A percentile compares a stretch with the other conserved stretches of the same genome.
These are phyloP conservation scores for Stichodactyla helianthus DNA, from an alignment of 64 coral and sea anemone species.

Conservation along the genomic window DNA sequence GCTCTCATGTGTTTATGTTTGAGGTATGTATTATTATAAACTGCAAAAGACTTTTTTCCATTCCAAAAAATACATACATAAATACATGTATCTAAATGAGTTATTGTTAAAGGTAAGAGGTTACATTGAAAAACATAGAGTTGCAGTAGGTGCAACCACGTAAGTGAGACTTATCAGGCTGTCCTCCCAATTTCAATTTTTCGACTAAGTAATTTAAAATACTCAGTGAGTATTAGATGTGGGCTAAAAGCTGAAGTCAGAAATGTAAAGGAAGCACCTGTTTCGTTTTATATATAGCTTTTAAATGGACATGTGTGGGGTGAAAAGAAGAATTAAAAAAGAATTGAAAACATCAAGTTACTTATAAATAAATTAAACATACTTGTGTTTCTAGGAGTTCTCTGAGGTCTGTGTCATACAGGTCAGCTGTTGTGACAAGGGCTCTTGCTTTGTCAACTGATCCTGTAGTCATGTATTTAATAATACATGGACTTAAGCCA, in stretches of 20 bases:
- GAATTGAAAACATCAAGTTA: constrained; percentile 3
- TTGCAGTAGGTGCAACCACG: not conserved
- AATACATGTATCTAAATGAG: no score
- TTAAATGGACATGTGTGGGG: not conserved
- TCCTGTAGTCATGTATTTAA: constrained; percentile 52
- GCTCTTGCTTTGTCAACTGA: constrained; percentile 37
- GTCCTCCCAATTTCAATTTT: no score
- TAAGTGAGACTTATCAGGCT: not conserved
- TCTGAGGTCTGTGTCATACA: constrained; percentile 36
- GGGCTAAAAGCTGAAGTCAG: not conserved
- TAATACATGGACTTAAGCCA: constrained; percentile 48
- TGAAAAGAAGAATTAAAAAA: not conserved
- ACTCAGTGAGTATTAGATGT: not conserved
- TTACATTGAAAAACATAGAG: no score
- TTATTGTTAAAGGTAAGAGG: no score
- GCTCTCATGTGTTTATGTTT: no score
- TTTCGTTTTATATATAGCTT: not conserved
- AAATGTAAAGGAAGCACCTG: not conserved
- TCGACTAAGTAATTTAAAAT: no score
- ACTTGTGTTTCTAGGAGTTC: constrained; percentile 45
- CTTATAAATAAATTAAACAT: constrained; percentile 19
- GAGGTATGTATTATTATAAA: no score
- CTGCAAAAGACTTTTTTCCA: no score
- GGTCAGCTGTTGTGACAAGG: constrained; percentile 48
- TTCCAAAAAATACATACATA: no score